Evolutionary conservation across 2,113 vertebrate species (phyloP).

Genomic region (Coryphaenoides rupestris): DNA sequence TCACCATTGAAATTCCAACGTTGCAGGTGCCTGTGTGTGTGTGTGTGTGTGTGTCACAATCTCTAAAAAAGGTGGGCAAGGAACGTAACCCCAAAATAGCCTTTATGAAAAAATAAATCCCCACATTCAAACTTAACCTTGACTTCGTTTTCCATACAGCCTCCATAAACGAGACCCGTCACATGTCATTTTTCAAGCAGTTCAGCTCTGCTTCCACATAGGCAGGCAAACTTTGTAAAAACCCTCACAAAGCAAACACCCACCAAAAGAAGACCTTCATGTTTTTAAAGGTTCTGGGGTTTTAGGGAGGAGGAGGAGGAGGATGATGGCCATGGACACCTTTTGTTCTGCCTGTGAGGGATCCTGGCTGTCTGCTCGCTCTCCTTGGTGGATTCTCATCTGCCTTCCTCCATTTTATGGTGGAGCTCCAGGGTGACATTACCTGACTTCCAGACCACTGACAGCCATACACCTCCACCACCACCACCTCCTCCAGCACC

Average conservation of each 20-base stretch:
- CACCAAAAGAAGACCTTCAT: neutral
- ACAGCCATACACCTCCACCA: constrained; percentile 54
- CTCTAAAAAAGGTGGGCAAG: too few species aligned
- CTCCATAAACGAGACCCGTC: constrained; percentile 11
- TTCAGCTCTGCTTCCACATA: constrained; percentile 50
- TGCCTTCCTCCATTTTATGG: constrained; percentile 98
- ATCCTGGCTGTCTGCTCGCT: constrained; percentile 70
- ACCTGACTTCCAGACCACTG: constrained; percentile 92
- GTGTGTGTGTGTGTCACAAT: constrained; percentile 8
- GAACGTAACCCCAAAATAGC: neutral
- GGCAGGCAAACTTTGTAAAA: constrained; percentile 32
- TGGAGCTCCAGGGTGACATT: constrained; percentile 86
- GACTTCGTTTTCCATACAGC: constrained; percentile 19
- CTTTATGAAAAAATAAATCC: neutral
- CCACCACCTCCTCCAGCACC: constrained; percentile 18
- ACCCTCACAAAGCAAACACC: neutral
- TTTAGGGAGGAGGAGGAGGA: constrained; percentile 11
- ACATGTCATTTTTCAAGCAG: constrained; percentile 45
- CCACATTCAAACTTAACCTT: constrained; percentile 43
- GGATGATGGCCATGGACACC: constrained; percentile 38
- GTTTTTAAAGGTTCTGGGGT: too few species aligned
- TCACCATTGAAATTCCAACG: constrained; percentile 57
- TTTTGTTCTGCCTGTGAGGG: constrained; percentile 70
- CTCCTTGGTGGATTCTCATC: constrained; percentile 75
- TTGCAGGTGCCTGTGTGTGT: constrained; percentile 39